A percentile compares a stretch with the other conserved stretches of the same genome.
Evolutionary conservation across 2,113 vertebrate species (phyloP).

Genomic region (Empidonax traillii): DNA sequence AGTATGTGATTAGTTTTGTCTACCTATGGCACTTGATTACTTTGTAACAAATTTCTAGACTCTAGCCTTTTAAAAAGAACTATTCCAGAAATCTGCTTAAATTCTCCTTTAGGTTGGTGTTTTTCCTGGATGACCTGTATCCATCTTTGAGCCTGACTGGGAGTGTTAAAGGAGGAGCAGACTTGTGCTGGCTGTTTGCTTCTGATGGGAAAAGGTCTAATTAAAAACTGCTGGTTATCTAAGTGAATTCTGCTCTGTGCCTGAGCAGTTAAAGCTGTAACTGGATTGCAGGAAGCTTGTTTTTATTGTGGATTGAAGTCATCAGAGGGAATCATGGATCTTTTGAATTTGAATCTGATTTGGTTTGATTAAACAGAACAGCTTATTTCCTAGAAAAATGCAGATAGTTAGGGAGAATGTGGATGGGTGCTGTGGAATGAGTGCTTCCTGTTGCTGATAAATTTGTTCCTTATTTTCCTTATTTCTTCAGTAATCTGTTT

Average conservation of each 20-base stretch:
- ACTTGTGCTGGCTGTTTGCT: background rate
- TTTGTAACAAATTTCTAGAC: background rate
- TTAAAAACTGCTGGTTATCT: background rate
- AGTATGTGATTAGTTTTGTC: background rate
- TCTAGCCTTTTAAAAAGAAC: background rate
- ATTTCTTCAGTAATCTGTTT: background rate
- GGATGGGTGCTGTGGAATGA: background rate
- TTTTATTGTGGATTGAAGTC: background rate
- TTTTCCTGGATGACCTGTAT: background rate
- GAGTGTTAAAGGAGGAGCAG: background rate
- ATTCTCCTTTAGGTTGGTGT: background rate
- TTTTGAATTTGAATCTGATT: background rate
- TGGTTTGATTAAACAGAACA: background rate
- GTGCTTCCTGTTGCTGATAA: fast-evolving
- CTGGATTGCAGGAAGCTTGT: background rate
- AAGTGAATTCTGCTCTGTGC: background rate
- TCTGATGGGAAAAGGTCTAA: background rate
- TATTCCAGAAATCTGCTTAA: background rate
- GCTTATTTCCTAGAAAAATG: background rate
- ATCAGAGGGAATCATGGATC: background rate
- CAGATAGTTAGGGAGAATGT: background rate
- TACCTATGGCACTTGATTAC: background rate
- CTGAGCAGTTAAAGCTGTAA: background rate
- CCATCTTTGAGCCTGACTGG: background rate
- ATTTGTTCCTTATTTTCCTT: background rate